phyloP scores from a whole-genome alignment of 2,797 vertebrate genomes.

The Xenentodon cancila region DNA sequence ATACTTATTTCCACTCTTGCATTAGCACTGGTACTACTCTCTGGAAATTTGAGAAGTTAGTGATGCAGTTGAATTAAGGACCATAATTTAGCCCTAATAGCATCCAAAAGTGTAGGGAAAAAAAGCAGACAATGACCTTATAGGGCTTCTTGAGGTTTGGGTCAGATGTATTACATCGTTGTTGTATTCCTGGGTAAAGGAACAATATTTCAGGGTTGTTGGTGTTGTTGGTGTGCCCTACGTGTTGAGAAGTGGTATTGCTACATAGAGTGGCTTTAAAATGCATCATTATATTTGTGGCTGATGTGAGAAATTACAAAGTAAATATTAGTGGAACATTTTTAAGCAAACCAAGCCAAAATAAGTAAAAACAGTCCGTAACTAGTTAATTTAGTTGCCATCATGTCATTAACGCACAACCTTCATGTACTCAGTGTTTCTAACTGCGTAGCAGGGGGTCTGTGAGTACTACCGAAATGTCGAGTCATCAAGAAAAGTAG shows the following conservation, averaged over 20 bases:
- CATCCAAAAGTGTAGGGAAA: conserved; percentile 7
- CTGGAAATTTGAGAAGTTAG: conserved; percentile 20
- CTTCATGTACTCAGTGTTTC: conserved; percentile 34
- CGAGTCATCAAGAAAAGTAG: conserved; percentile 48
- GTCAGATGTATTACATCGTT: conserved; percentile 57
- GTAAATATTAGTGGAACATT: background rate
- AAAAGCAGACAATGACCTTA: conserved; percentile 46
- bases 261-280: too few relatives aligned
- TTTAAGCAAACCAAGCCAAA: background rate
- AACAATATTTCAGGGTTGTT: conserved; percentile 26
- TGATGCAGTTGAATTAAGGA: conserved; percentile 44
- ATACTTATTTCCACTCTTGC: conserved; percentile 4
- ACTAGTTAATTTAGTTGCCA: background rate
- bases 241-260: too few relatives aligned
- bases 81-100: conserved; percentile 27
- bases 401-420: conserved; percentile 30
- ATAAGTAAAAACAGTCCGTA: background rate
- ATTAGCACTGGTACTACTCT: conserved; percentile 5
- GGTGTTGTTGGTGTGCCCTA: too few relatives aligned
- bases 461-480: conserved; percentile 40
- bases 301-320: background rate
- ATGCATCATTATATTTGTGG: conserved; percentile 5
- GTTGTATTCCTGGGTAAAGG: conserved; percentile 40
- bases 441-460: conserved; percentile 36
- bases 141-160: conserved; percentile 55